Evolutionary conservation across 2,797 vertebrate species (phyloP).

Genomic region (Galaxias olidus): DNA sequence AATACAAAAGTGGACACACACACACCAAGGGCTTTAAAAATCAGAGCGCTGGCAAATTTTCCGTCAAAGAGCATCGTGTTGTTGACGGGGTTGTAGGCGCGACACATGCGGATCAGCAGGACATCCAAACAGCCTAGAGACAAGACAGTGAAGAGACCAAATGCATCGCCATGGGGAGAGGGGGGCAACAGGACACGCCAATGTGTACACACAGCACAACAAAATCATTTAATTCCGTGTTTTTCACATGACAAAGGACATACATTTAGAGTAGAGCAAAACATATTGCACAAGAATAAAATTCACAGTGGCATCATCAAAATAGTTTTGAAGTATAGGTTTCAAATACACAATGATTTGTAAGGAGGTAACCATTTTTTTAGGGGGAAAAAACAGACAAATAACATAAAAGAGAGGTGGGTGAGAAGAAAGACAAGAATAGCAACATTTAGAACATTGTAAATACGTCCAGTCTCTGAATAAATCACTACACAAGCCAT

Average conservation of each 20-base stretch:
- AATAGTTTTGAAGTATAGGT: not conserved
- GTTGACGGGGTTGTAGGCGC: conserved; percentile 87
- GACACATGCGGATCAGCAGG: conserved; percentile 88
- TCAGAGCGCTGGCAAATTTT: conserved; percentile 81
- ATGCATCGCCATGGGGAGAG: not conserved
- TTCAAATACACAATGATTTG: no score
- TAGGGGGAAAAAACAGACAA: not conserved
- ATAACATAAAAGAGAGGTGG: conserved; percentile 17
- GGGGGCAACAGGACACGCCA: conserved; percentile 24
- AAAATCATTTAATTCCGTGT: conserved; percentile 5
- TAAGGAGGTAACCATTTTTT: no score
- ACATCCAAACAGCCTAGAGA: conserved; percentile 87
- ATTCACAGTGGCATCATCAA: not conserved
- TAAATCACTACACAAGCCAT: no score
- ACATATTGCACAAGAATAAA: not conserved
- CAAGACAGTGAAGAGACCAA: conserved; percentile 32
- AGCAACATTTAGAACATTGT: conserved; percentile 22
- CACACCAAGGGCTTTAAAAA: conserved; percentile 91
- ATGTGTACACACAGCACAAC: conserved; percentile 30
- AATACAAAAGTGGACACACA: no score
- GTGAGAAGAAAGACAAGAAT: conserved; percentile 35
- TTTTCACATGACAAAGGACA: not conserved
- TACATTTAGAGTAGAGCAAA: not conserved
- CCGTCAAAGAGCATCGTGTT: conserved; percentile 88
- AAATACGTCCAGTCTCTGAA: not conserved